These are phyloP conservation scores for Pentalonia nigronervosa DNA, from an alignment of 1,140 invertebrate genomes.

Conservation along the genomic window DNA sequence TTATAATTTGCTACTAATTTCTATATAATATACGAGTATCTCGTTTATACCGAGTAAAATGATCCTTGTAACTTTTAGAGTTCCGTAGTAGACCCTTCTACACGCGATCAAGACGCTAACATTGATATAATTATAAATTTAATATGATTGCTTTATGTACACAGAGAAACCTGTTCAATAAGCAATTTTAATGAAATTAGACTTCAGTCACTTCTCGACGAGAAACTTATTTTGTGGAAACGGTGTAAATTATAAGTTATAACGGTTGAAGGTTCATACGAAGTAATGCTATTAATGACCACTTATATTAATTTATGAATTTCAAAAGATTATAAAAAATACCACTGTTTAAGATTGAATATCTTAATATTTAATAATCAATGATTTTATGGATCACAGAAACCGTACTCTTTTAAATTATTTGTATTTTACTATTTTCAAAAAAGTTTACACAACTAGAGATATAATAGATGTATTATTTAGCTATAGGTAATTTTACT, in stretches of 20 bases:
- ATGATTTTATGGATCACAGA: neutral
- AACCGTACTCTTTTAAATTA: neutral
- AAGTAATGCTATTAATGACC: neutral
- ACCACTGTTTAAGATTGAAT: neutral
- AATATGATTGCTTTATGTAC: conserved; percentile 9
- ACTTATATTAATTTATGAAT: neutral
- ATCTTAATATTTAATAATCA: neutral
- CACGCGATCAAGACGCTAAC: neutral
- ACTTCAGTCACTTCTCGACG: neutral
- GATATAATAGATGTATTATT: neutral
- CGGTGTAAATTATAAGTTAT: neutral
- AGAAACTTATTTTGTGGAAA: neutral
- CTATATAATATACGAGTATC: neutral
- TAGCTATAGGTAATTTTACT: neutral
- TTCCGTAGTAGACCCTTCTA: neutral
- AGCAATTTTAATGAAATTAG: neutral
- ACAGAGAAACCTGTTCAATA: neutral
- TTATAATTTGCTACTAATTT: neutral
- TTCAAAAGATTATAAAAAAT: neutral
- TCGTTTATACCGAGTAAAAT: too few relatives aligned
- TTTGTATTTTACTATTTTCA: too few relatives aligned
- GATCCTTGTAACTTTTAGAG: neutral
- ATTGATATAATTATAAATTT: neutral
- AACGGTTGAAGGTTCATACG: neutral
- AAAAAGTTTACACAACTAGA: neutral